phyloP scores from a whole-genome alignment of 2,888 invertebrate genomes.

The Hyles lineata region DNA sequence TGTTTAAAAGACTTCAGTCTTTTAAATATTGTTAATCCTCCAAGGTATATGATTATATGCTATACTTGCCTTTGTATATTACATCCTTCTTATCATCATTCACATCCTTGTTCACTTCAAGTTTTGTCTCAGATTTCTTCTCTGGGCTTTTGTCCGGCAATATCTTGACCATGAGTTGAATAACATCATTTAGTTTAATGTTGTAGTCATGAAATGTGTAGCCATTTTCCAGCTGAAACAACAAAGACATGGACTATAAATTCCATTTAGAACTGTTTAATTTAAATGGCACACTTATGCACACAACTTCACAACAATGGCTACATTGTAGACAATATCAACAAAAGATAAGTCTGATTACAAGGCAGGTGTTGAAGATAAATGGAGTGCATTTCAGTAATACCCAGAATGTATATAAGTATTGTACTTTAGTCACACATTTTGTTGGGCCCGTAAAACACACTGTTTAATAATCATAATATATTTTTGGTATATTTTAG shows the following conservation, averaged over 20 bases:
- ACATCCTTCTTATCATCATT: slow-evolving; percentile 47
- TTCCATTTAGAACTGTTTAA: neutral
- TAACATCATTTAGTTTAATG: slow-evolving; percentile 90
- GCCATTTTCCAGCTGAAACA: slow-evolving; percentile 88
- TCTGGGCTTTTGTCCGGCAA: slow-evolving; percentile 46
- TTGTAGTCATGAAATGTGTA: slow-evolving; percentile 91
- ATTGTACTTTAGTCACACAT: too few relatives aligned
- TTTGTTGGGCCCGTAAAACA: too few relatives aligned
- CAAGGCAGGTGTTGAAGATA: too few relatives aligned
- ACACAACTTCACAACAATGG: neutral
- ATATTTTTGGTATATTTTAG: too few relatives aligned
- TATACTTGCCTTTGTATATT: slow-evolving; percentile 48
- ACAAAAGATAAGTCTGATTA: too few relatives aligned
- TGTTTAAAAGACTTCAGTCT: too few relatives aligned
- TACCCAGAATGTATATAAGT: too few relatives aligned
- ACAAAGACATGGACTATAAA: slow-evolving; percentile 25
- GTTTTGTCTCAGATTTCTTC: slow-evolving; percentile 32
- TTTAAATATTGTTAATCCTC: too few relatives aligned
- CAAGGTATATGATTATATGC: neutral
- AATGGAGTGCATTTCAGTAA: too few relatives aligned
- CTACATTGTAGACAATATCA: neutral
- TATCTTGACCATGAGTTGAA: slow-evolving; percentile 86
- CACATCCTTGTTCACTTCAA: slow-evolving; percentile 41
- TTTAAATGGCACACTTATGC: too few relatives aligned
- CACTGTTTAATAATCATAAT: too few relatives aligned